Percentiles rank a stretch among this genome's conserved stretches.
phyloP scores from a whole-genome alignment of 2,888 invertebrate genomes.

The Bimastos eiseni region DNA sequence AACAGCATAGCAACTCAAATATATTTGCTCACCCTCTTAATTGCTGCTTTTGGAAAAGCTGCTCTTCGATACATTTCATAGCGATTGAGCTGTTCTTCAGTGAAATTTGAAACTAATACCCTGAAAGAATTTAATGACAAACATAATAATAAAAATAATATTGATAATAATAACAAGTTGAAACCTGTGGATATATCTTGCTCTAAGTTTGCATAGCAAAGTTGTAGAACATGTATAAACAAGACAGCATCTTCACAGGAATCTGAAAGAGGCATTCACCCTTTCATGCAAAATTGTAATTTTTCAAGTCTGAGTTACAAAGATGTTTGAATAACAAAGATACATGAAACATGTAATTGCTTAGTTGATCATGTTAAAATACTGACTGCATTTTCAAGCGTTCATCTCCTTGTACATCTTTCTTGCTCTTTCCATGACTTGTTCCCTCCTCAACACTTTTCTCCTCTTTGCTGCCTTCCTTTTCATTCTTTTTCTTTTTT shows the following conservation, averaged over 20 bases:
- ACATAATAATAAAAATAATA: too few relatives aligned
- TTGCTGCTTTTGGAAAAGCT: slow-evolving; percentile 95
- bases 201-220: not conserved
- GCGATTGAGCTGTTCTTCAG: slow-evolving; percentile 93
- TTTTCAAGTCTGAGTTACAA: not conserved
- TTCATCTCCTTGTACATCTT: slow-evolving; percentile 40
- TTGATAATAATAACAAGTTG: too few relatives aligned
- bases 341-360: not conserved
- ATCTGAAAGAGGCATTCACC: not conserved
- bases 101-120: slow-evolving; percentile 95
- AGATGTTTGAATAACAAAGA: not conserved
- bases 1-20: not conserved
- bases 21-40: slow-evolving; percentile 75
- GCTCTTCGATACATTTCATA: slow-evolving; percentile 98
- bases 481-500: not conserved
- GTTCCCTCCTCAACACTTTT: not conserved
- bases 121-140: slow-evolving; percentile 38
- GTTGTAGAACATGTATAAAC: too few relatives aligned
- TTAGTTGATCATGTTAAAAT: not conserved
- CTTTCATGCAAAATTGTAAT: not conserved
- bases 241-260: not conserved
- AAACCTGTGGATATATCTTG: not conserved
- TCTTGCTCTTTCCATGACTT: slow-evolving; percentile 21
- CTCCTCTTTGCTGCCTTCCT: slow-evolving; percentile 10
- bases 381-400: slow-evolving; percentile 44